These are phyloP conservation scores for Spodoptera littoralis DNA, from an alignment of 2,888 invertebrate genomes.

Conservation along the genomic window DNA sequence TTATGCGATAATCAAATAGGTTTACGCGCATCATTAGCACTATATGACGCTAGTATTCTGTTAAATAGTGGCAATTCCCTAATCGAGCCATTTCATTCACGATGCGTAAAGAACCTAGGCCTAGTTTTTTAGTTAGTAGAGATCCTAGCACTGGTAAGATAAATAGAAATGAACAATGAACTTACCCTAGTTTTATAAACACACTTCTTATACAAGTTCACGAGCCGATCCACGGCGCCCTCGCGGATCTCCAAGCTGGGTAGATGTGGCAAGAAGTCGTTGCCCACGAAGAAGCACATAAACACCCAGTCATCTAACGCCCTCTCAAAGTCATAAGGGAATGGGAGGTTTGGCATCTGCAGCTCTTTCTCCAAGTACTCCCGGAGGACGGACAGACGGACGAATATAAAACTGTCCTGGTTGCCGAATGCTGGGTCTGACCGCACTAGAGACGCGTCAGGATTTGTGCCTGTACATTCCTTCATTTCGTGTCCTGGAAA, in stretches of 20 bases:
- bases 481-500: conserved; percentile 96
- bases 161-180: not conserved
- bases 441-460: conserved; percentile 89
- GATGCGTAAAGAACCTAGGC: too few relatives aligned
- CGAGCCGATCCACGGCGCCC: conserved; percentile 97
- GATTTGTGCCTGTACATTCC: conserved; percentile 94
- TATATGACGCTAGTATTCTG: too few relatives aligned
- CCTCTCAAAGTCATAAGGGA: conserved; percentile 97
- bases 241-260: conserved; percentile 99
- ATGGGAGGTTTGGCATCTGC: conserved; percentile 97
- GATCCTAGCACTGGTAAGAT: not conserved
- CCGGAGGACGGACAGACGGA: conserved; percentile 96
- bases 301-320: conserved; percentile 98
- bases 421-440: conserved; percentile 90
- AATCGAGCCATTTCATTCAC: too few relatives aligned
- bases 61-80: too few relatives aligned
- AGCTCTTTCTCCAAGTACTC: conserved; percentile 98
- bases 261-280: conserved; percentile 99
- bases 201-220: conserved; percentile 97
- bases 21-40: too few relatives aligned
- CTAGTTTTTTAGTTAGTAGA: too few relatives aligned
- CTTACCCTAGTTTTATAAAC: conserved; percentile 96
- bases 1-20: too few relatives aligned
- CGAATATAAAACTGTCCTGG: conserved; percentile 97
- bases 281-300: conserved; percentile 99